Conservation (phyloP, 2,797 vertebrate genomes). For the Artibeus jamaicensis region DNA sequence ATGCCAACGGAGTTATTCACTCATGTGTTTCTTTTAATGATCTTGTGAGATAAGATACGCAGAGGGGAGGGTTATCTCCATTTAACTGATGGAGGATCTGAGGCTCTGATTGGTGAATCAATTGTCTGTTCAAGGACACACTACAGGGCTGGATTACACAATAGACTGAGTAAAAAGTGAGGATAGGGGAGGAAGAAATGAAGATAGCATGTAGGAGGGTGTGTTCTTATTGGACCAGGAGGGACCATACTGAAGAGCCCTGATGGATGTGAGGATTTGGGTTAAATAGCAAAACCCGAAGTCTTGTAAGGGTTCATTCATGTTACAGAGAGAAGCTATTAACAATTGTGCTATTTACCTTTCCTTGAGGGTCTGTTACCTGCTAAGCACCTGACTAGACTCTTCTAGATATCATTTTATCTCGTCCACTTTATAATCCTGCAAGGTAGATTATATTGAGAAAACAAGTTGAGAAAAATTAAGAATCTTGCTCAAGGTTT, state of each 20-base stretch:
- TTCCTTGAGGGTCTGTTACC: background rate
- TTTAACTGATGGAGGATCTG: background rate
- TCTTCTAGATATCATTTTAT: background rate
- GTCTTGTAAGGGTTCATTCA: background rate
- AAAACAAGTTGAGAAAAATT: background rate
- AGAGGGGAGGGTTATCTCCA: background rate
- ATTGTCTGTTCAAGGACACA: background rate
- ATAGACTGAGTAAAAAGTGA: background rate
- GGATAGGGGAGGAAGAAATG: background rate
- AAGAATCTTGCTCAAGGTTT: background rate
- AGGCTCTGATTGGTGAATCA: background rate
- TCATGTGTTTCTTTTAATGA: background rate
- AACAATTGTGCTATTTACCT: background rate
- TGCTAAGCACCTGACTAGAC: background rate
- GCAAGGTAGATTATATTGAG: background rate
- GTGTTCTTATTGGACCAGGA: background rate
- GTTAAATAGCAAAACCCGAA: no score
- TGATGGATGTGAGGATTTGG: no score
- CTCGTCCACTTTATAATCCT: background rate
- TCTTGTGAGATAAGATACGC: background rate
- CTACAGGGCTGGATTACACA: background rate
- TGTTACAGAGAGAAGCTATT: background rate
- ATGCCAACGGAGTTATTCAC: background rate
- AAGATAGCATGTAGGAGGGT: accelerated
- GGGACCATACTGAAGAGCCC: background rate